phyloP scores from a whole-genome alignment of 2,113 vertebrate genomes.

The Cinclus cinclus region DNA sequence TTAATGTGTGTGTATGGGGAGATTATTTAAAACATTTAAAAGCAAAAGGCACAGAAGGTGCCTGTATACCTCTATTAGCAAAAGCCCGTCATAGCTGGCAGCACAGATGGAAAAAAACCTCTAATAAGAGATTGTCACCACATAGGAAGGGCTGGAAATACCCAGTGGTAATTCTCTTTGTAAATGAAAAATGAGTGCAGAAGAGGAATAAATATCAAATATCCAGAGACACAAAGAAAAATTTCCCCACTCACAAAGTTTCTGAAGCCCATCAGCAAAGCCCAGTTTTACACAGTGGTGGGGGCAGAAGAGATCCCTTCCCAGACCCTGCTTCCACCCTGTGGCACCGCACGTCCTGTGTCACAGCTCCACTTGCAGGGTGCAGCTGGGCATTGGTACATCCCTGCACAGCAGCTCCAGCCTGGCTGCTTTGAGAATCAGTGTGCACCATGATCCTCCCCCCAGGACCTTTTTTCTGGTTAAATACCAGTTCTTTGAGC shows the following conservation, averaged over 20 bases:
- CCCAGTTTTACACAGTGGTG: not conserved
- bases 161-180: not conserved
- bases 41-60: not conserved
- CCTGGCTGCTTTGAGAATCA: not conserved
- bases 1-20: not conserved
- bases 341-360: rapidly evolving
- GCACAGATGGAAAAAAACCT: not conserved
- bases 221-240: not conserved
- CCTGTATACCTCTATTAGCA: not conserved
- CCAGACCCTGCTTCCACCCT: not conserved
- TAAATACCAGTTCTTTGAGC: not conserved
- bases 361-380: not conserved
- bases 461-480: not conserved
- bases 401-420: rapidly evolving
- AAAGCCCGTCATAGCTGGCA: not conserved
- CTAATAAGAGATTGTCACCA: not conserved
- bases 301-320: not conserved
- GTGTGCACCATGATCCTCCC: rapidly evolving
- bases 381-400: rapidly evolving
- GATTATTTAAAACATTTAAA: not conserved
- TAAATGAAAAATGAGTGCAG: not conserved
- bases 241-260: not conserved
- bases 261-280: not conserved
- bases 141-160: not conserved
- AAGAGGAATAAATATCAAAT: not conserved